Evolutionary conservation across 2,113 vertebrate genomes (phyloP), one percentile per base, ranked within the genome.

Genomic region (Alethe diademata): DNA sequence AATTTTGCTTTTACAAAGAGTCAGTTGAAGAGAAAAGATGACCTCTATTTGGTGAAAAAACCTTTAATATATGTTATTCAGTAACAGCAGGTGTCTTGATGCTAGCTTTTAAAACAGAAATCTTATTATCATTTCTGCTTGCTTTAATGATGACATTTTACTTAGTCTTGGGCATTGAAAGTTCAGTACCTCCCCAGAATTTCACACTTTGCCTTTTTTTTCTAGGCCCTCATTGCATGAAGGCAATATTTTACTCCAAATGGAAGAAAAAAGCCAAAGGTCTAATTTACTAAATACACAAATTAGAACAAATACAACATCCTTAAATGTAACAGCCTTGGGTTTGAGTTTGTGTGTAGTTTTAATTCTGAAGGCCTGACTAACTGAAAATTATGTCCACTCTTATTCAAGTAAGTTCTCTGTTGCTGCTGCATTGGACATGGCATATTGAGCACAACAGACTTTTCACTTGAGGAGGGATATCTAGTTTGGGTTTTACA

Each of bases 31-130:
- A 97, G 93, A 96, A 97, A 96, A 69, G 78, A 88, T 96, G 97
- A 97, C 97, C 97, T 98, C 97, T 97, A 58, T 95, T 93, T 95
- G 89, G 88, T 97, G 91, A 92, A 88, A 96, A 93, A 96, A 72
- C 43, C 92, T 96, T 97, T 82, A 22, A 83, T 95, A 91, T 53
- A 79, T 64, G 79, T 92, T 95, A 97, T 93, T 97, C 94, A 50
- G 84, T 93, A 93, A 62, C 94, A 93, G 97, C 92, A 96, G 97
- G 97, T 94, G 73, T 86, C 94, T 94, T 70, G 66, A 72, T 92
- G 90, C 40, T 88, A 57, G 87, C 91, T 97, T 95, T 96, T 95
- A 93, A 97, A 95, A 89, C 81, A 91, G 88, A 96, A 96, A 96
- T 82, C 65, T 88, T 88, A 93, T 95, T 97, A 97, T 97, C 76